A percentile compares a stretch with the other conserved stretches of the same genome.
phyloP scores from a whole-genome alignment of 1,140 invertebrate genomes.

The Calliphora vicina region DNA sequence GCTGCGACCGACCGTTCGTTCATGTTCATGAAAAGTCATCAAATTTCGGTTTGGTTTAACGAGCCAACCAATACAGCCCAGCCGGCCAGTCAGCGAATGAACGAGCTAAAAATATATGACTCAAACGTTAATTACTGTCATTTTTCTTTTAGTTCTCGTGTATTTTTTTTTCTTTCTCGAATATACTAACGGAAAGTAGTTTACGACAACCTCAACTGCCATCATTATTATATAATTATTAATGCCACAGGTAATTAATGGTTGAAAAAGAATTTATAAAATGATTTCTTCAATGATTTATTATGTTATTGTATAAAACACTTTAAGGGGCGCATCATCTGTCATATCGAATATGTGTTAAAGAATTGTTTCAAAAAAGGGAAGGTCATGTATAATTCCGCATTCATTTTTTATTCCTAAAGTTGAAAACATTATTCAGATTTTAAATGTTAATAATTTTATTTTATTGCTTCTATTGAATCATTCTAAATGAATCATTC shows the following conservation, averaged over 20 bases:
- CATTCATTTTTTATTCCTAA: too few species aligned
- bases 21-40: background rate
- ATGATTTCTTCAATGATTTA: background rate
- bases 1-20: background rate
- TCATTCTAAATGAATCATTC: too few species aligned
- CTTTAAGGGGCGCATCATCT: background rate
- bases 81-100: background rate
- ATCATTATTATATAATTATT: constrained; percentile 19
- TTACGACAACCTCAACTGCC: constrained; percentile 5
- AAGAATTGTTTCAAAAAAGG: background rate
- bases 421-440: too few species aligned
- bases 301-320: background rate
- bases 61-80: background rate
- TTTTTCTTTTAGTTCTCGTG: background rate
- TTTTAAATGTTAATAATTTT: too few species aligned
- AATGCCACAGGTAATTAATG: constrained; percentile 28
- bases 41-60: constrained; percentile 1
- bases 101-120: background rate
- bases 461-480: too few species aligned
- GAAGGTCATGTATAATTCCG: too few species aligned
- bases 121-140: constrained; percentile 2
- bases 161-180: background rate
- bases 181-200: background rate
- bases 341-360: background rate
- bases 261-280: background rate